phyloP scores from a whole-genome alignment of 2,113 vertebrate genomes.

The Romanogobio albipinnatus region DNA sequence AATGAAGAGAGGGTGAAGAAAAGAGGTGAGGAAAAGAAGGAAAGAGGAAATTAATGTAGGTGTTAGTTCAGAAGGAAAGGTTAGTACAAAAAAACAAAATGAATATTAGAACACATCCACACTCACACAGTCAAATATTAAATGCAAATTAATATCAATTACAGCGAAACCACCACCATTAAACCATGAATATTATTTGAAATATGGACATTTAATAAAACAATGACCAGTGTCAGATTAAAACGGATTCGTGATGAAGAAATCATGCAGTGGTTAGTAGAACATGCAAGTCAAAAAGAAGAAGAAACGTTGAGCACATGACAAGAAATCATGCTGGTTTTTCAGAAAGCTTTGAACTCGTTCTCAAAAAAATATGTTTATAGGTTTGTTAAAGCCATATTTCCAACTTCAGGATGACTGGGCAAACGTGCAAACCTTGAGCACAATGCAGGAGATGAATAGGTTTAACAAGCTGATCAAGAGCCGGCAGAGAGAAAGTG shows the following conservation, averaged over 20 bases:
- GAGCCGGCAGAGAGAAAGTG: background rate
- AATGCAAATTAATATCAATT: slow-evolving; percentile 8
- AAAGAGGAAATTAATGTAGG: slow-evolving; percentile 8
- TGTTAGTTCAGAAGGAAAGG: slow-evolving; percentile 54
- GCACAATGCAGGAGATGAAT: background rate
- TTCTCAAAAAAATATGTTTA: background rate
- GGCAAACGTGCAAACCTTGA: background rate
- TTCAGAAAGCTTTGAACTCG: background rate
- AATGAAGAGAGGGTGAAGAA: background rate
- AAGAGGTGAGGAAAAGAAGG: slow-evolving; percentile 49
- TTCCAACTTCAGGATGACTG: background rate
- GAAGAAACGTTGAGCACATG: background rate
- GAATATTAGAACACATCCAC: slow-evolving; percentile 57
- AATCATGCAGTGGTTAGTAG: background rate
- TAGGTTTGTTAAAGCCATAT: background rate
- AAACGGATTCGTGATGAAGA: background rate
- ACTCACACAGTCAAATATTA: slow-evolving; percentile 24
- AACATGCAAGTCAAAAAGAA: background rate
- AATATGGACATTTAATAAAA: background rate
- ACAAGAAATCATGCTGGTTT: background rate
- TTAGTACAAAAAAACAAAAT: slow-evolving; percentile 44
- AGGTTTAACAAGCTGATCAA: background rate
- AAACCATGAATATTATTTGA: background rate
- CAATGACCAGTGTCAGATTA: background rate
- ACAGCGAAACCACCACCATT: background rate